Conservation (phyloP, 2,113 vertebrate species). For the Enhydra lutris region DNA sequence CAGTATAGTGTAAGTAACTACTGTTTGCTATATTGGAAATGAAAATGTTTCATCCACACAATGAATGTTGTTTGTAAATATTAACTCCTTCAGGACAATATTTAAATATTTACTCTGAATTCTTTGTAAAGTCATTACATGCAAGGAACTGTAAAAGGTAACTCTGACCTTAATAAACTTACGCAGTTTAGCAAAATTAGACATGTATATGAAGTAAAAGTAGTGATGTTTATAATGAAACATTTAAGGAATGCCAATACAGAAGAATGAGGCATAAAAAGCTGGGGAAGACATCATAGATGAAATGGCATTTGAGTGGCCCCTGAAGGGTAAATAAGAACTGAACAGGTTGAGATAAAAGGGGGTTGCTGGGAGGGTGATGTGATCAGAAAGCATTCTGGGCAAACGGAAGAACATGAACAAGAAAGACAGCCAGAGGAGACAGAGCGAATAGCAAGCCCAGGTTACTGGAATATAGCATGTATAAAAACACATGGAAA, state of each 20-base stretch:
- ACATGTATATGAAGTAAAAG: neutral
- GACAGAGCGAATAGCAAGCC: neutral
- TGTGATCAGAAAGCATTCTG: slow-evolving; percentile 13
- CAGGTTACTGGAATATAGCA: neutral
- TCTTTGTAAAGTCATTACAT: slow-evolving; percentile 18
- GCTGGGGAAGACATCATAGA: neutral
- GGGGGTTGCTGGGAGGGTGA: neutral
- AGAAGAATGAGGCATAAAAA: neutral
- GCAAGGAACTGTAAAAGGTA: slow-evolving; percentile 1
- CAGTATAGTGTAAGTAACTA: neutral
- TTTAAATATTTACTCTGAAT: slow-evolving; percentile 30
- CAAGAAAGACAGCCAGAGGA: neutral
- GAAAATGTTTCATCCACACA: neutral
- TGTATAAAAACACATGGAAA: slow-evolving; percentile 35
- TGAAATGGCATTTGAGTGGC: neutral
- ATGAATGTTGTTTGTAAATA: slow-evolving; percentile 4
- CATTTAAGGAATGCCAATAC: slow-evolving; percentile 22
- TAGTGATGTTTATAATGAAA: neutral
- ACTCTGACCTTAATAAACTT: neutral
- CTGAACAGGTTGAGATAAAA: neutral
- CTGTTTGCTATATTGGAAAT: slow-evolving; percentile 22
- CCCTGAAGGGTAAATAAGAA: slow-evolving; percentile 14
- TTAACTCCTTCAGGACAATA: slow-evolving; percentile 21
- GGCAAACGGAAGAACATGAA: neutral
- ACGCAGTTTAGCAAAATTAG: neutral